Percentiles rank a stretch among this genome's conserved stretches.
Conservation (phyloP, 2,888 invertebrate species). For the Odontomyia ornata region DNA sequence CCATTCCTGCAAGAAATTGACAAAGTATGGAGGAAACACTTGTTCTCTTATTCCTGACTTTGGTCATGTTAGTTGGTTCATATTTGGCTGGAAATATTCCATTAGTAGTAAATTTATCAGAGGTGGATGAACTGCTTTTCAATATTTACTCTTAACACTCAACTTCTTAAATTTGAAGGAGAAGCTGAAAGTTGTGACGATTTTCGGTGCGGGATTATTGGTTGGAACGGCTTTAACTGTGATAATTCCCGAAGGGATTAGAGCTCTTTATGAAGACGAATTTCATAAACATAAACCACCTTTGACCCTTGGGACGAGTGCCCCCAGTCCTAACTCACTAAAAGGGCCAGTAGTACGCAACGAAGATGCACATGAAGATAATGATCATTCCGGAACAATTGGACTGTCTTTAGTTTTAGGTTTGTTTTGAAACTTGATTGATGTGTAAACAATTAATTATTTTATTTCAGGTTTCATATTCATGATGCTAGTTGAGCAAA, state of each 20-base stretch:
- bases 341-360: neutral
- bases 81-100: conserved; percentile 96
- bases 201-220: conserved; percentile 95
- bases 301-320: neutral
- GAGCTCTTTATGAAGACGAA: conserved; percentile 72
- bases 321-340: neutral
- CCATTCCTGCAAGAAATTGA: too few relatives aligned
- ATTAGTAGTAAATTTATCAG: conserved; percentile 90
- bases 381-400: conserved; percentile 68
- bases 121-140: conserved; percentile 71
- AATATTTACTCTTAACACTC: conserved; percentile 47
- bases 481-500: conserved; percentile 96
- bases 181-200: conserved; percentile 90
- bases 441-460: neutral
- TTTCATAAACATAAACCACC: neutral
- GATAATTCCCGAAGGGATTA: conserved; percentile 98
- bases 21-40: conserved; percentile 81
- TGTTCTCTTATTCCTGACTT: conserved; percentile 81
- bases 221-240: conserved; percentile 98
- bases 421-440: conserved; percentile 51
- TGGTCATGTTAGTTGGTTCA: conserved; percentile 96
- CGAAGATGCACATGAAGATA: neutral
- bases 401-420: conserved; percentile 91
- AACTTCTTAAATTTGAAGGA: conserved; percentile 79
- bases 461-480: conserved; percentile 82